Evolutionary conservation across 2,888 invertebrate species (phyloP).

Genomic region (Meteorus cinctellus): DNA sequence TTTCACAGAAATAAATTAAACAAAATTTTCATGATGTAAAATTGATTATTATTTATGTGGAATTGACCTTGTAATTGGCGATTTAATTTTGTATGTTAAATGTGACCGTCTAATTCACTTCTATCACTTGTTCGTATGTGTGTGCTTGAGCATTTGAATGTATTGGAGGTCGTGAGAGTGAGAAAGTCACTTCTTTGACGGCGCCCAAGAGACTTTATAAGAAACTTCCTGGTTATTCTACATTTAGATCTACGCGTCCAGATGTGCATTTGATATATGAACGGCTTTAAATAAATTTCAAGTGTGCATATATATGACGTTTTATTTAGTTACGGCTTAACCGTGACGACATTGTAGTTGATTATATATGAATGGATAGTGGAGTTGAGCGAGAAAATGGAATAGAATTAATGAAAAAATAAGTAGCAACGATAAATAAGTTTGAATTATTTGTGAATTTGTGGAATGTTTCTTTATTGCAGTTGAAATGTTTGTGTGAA

Average conservation of each 20-base stretch:
- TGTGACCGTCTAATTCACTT: background rate
- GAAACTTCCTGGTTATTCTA: conserved; percentile 14
- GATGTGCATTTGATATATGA: conserved; percentile 12
- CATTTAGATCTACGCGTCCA: background rate
- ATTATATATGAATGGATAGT: background rate
- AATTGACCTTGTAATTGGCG: background rate
- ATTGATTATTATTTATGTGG: background rate
- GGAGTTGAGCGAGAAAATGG: background rate
- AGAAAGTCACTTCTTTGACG: background rate
- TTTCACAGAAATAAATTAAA: background rate
- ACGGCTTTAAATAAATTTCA: conserved; percentile 12
- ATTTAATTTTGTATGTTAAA: background rate
- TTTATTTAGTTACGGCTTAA: background rate
- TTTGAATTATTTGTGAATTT: no score
- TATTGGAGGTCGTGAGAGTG: background rate
- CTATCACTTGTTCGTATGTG: background rate
- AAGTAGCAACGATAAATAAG: background rate
- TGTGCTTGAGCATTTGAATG: background rate
- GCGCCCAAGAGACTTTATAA: background rate
- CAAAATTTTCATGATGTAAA: background rate
- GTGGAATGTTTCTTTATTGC: no score
- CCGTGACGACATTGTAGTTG: background rate
- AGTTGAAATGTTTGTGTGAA: no score
- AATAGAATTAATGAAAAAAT: conserved; percentile 6
- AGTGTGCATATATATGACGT: background rate